Conservation (phyloP, 1,140 invertebrate species). For the Drosophila tani region DNA sequence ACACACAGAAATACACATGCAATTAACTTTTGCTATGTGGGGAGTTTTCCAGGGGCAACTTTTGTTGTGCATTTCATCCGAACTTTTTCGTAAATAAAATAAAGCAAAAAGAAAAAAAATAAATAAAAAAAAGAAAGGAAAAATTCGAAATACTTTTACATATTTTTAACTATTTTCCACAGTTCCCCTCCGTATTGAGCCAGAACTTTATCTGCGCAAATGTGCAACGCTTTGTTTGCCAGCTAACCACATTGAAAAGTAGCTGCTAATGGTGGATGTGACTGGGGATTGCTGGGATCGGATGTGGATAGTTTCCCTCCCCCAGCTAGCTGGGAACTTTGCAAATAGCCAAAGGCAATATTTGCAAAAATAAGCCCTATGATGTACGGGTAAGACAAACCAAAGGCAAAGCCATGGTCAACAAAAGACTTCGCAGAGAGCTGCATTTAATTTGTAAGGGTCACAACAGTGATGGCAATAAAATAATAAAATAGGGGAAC, state of each 20-base stretch:
- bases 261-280: conserved; percentile 81
- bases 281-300: conserved; percentile 30
- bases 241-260: conserved; percentile 82
- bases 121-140: conserved; percentile 31
- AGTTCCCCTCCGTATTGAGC: conserved; percentile 44
- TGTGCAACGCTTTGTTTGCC: conserved; percentile 82
- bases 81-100: conserved; percentile 80
- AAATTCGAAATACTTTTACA: conserved; percentile 81
- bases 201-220: conserved; percentile 79
- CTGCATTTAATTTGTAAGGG: conserved; percentile 38
- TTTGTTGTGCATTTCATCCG: conserved; percentile 79
- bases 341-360: conserved; percentile 78
- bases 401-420: conserved; percentile 37
- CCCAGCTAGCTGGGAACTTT: conserved; percentile 72
- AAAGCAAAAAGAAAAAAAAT: conserved; percentile 31
- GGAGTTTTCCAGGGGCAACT: conserved; percentile 72
- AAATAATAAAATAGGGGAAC: not conserved
- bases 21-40: conserved; percentile 79
- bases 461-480: not conserved
- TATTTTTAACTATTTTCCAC: conserved; percentile 48
- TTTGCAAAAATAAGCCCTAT: conserved; percentile 78
- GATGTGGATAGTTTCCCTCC: not conserved
- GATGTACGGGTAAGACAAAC: conserved; percentile 52
- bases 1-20: conserved; percentile 54
- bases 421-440: conserved; percentile 11